Evolutionary conservation across 2,113 vertebrate species (phyloP), one percentile per base, ranked within the genome.

Genomic region (Larimichthys crocea): DNA sequence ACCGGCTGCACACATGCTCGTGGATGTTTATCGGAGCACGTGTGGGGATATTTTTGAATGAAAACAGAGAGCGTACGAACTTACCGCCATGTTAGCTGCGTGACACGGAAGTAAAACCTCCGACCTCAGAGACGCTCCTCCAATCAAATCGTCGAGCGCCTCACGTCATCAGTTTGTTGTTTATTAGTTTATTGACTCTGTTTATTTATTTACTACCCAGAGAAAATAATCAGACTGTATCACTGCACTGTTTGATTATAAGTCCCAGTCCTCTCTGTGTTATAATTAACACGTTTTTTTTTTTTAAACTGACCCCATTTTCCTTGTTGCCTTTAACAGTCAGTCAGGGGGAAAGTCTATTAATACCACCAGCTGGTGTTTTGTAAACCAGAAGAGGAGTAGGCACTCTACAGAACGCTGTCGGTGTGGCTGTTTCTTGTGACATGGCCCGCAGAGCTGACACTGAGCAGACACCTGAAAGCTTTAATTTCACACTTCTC

Each of bases 21-120:
- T 3, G 0, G 15, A 35, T 4, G 4, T 40, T 35, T 59, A 26
- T 6, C 6, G 1, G 4, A 7, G 5, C 3, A 68, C 20, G 16
- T 0, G 0, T 1, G 16, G 22, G 66, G 17, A 60, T 0, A 10
- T 65, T 17, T 74, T 68, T 76, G 59, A 87, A 91, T 70, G 57
- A 42, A 80, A 74, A 20, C 24, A 26, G 66, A 63, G 74, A 26
- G 0, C n/a, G 26, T 11, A 71, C 82, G 70, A 84, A 94, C 92
- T 92, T 84, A 94, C 93, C 93, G 93, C 91, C 93, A 94, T 94
- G 78, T 90, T 93, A 11, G 63, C 79, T 82, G 49, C 5, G 31
- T 63, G 72, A 91, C 85, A 60, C 91, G 92, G 93, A 94, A 94
- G 90, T 89, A 29, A 80, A 92, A 62, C 65, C 35, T 65, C 10